Evolutionary conservation across 2,888 invertebrate genomes (phyloP).

Genomic region (Myopa testacea): DNA sequence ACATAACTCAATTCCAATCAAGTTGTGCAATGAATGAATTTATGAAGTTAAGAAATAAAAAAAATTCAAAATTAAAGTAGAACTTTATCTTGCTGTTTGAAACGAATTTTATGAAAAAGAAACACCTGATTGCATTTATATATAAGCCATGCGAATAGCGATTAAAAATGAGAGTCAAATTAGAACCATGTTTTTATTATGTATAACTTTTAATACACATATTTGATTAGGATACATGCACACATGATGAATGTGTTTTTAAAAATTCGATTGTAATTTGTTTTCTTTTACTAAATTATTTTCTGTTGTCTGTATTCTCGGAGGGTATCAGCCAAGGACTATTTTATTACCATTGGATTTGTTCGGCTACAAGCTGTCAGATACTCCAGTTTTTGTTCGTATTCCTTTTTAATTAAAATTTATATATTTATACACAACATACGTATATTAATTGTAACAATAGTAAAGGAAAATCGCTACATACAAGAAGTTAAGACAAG

Average conservation of each 20-base stretch:
- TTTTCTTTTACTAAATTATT: neutral
- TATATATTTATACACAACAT: slow-evolving; percentile 9
- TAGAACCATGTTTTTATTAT: slow-evolving; percentile 4
- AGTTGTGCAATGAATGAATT: slow-evolving; percentile 29
- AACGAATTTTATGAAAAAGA: neutral
- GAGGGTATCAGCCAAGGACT: neutral
- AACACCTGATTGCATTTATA: slow-evolving; percentile 34
- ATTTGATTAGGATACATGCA: slow-evolving; percentile 1
- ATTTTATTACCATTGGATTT: neutral
- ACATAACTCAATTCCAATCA: slow-evolving; percentile 15
- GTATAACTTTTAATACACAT: neutral
- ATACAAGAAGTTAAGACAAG: neutral
- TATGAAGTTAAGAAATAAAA: slow-evolving; percentile 1
- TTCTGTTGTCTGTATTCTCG: neutral
- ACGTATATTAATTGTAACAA: neutral
- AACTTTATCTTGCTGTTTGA: slow-evolving; percentile 10
- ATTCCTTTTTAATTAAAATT: slow-evolving; percentile 13
- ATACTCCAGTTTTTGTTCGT: slow-evolving; percentile 8
- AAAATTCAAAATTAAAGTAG: neutral
- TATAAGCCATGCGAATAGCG: slow-evolving; percentile 7
- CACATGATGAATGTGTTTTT: slow-evolving; percentile 15
- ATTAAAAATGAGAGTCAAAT: neutral
- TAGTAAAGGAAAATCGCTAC: neutral
- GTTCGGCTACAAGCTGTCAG: neutral
- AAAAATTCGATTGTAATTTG: slow-evolving; percentile 7